Evolutionary conservation across 2,113 vertebrate species (phyloP).

Genomic region (Pipa parva): DNA sequence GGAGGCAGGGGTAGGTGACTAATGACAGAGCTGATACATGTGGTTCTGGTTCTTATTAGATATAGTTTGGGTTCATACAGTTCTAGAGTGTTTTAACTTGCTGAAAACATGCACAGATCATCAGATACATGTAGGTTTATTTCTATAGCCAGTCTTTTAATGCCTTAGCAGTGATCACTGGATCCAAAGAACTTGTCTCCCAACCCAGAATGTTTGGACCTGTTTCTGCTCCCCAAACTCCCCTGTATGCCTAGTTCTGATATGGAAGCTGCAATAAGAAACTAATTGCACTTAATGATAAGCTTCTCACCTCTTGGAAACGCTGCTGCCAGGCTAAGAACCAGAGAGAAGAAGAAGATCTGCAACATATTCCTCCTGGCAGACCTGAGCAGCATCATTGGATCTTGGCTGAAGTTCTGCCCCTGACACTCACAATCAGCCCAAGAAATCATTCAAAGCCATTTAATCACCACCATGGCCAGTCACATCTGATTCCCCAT

Average conservation of each 20-base stretch:
- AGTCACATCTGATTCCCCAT: constrained; percentile 34
- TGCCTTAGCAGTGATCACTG: too few relatives aligned
- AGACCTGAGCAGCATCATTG: constrained; percentile 53
- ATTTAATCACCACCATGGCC: constrained; percentile 15
- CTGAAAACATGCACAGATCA: too few relatives aligned
- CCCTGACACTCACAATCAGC: constrained; percentile 22
- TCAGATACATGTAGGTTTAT: too few relatives aligned
- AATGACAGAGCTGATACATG: too few relatives aligned
- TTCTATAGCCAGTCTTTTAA: too few relatives aligned
- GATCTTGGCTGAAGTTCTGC: constrained; percentile 33
- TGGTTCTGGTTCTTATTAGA: too few relatives aligned
- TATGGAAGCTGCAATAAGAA: neutral
- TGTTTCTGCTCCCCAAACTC: neutral
- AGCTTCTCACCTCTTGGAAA: constrained; percentile 64
- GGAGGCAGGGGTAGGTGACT: too few relatives aligned
- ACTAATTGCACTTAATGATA: neutral
- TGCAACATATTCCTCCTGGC: constrained; percentile 58
- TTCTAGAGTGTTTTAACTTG: too few relatives aligned
- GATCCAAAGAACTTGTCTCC: neutral
- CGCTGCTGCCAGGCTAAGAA: constrained; percentile 64
- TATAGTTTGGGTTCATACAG: too few relatives aligned
- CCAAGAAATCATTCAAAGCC: constrained; percentile 9
- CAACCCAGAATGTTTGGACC: neutral
- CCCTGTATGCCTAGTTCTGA: too few relatives aligned
- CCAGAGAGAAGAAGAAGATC: constrained; percentile 53